Conservation (phyloP, 2,113 vertebrate species). For the Solea solea region DNA sequence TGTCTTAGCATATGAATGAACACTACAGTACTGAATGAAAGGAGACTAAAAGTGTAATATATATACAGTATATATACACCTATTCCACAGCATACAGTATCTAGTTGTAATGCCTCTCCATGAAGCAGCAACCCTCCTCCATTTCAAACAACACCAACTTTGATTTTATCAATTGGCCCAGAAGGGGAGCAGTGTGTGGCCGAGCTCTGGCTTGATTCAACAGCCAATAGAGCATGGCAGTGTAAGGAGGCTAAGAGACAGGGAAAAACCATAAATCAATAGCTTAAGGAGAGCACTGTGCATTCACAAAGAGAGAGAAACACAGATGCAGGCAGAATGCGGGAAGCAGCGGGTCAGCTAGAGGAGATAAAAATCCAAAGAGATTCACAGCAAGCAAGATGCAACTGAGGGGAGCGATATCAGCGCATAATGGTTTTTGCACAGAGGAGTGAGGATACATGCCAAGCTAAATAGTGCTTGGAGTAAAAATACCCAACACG, state of each 20-base stretch:
- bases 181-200: conserved; percentile 38
- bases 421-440: conserved; percentile 28
- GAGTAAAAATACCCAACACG: conserved; percentile 33
- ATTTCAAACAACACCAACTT: conserved; percentile 48
- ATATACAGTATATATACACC: conserved; percentile 6
- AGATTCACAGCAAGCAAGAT: conserved; percentile 23
- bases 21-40: background rate
- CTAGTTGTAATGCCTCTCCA: conserved; percentile 23
- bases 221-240: conserved; percentile 36
- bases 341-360: conserved; percentile 20
- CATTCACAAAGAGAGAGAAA: conserved; percentile 41
- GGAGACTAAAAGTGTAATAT: background rate
- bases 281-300: conserved; percentile 47
- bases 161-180: conserved; percentile 44
- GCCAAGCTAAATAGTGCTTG: conserved; percentile 36
- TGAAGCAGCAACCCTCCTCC: conserved; percentile 34
- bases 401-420: conserved; percentile 3
- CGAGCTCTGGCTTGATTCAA: conserved; percentile 48
- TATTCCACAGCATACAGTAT: conserved; percentile 4
- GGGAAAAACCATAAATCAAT: conserved; percentile 62
- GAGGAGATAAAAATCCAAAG: conserved; percentile 41
- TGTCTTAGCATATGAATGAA: background rate
- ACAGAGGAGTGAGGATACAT: conserved; percentile 24
- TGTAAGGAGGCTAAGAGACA: conserved; percentile 36
- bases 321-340: background rate